phyloP scores from a whole-genome alignment of 2,888 invertebrate species.

The Heterodera filipjevi region DNA sequence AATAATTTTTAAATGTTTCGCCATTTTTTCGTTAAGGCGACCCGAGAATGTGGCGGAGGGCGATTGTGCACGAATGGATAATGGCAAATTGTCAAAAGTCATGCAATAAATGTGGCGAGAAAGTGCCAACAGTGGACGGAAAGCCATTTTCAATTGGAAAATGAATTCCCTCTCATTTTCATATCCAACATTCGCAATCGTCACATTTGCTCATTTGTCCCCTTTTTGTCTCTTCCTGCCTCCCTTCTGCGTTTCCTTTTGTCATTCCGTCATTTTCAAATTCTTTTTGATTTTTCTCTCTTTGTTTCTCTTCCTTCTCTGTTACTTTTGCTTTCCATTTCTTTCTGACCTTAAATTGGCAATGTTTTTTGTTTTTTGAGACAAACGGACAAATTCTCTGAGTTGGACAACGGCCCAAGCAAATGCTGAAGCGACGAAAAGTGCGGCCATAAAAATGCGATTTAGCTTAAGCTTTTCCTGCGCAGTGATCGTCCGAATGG shows the following conservation, averaged over 20 bases:
- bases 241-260: too few species aligned
- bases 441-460: neutral
- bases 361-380: neutral
- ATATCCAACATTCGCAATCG: too few species aligned
- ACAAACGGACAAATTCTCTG: neutral
- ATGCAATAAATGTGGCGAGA: constrained; percentile 51
- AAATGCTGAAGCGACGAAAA: neutral
- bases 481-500: neutral
- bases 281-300: neutral
- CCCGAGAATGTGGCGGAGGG: constrained; percentile 29
- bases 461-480: neutral
- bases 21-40: neutral
- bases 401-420: neutral
- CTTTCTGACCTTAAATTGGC: neutral
- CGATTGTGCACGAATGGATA: constrained; percentile 52
- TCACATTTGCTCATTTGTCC: too few species aligned
- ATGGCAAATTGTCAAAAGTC: constrained; percentile 57
- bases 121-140: neutral
- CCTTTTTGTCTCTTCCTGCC: too few species aligned
- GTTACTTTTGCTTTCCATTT: neutral
- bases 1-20: neutral
- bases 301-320: neutral
- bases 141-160: neutral
- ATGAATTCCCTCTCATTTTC: neutral
- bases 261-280: neutral